phyloP scores from a whole-genome alignment of 2,113 vertebrate species.

The Cyprinus carpio region DNA sequence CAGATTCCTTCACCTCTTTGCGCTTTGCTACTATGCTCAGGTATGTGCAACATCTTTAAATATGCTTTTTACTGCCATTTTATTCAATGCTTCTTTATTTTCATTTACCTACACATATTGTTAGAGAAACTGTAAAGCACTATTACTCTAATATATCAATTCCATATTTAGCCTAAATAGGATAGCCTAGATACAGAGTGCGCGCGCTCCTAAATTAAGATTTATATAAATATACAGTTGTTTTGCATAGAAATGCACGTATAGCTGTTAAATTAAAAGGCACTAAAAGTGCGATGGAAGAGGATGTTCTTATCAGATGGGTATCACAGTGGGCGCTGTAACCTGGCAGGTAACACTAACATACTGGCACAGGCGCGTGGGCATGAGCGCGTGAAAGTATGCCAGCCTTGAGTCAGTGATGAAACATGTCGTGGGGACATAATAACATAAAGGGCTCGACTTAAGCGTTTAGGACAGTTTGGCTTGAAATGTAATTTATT shows the following conservation, averaged over 20 bases:
- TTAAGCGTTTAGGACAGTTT: background rate
- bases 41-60: conserved; percentile 72
- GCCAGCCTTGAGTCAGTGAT: conserved; percentile 41
- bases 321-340: conserved; percentile 66
- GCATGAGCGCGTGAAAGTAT: conserved; percentile 56
- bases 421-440: conserved; percentile 52
- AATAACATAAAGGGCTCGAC: conserved; percentile 39
- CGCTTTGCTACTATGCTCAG: conserved; percentile 93
- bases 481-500: background rate
- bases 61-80: background rate
- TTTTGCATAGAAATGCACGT: background rate
- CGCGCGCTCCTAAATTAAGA: background rate
- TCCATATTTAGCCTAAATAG: background rate
- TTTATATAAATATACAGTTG: background rate
- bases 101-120: background rate
- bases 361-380: conserved; percentile 60
- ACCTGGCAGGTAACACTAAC: conserved; percentile 58
- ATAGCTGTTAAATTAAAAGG: conserved; percentile 32
- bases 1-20: conserved; percentile 93
- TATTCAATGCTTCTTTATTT: background rate
- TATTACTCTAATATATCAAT: background rate
- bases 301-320: conserved; percentile 64
- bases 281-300: conserved; percentile 48
- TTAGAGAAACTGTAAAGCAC: background rate
- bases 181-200: background rate